Evolutionary conservation across 1,140 invertebrate genomes (phyloP), one percentile per base, ranked within the genome.

Genomic region (Luehdorfia chinensis): DNA sequence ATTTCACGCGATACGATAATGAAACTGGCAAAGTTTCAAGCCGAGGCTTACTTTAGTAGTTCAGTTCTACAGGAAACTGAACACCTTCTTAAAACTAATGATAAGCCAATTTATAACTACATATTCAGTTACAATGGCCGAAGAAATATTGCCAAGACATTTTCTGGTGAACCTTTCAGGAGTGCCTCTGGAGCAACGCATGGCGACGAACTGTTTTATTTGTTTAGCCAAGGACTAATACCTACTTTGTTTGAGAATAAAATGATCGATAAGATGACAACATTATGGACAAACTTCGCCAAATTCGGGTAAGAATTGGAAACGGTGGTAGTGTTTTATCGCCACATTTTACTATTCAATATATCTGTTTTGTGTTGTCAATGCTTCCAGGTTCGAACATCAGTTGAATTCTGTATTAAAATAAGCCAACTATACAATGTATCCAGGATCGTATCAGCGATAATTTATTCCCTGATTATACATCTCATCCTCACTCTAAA

Each of bases 281-380:
- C 76, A 0, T 32, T 84, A 55, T 84, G 80, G 80, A 81, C 77
- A 0, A 84, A 84, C 37, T 84, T 84, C 47, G 80, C 78, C 2
- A 84, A 84, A 54, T 80, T 60, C 61, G 69, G 77, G 80, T 84
- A 32, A 53, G 69, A 60, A 36, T 47, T 46, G n/a, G n/a, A n/a
- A n/a, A n/a, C n/a, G n/a, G n/a, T n/a, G n/a, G n/a, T n/a, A n/a
- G n/a, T n/a, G 8, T 5, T 8, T 34, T 47, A 32, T 8, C 15
- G 15, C 6, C 15, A 15, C 31, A 25, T 31, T 9, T 21, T 25
- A 13, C 33, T 28, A 21, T 30, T 36, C 11, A 44, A 13, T n/a
- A n/a, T n/a, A n/a, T n/a, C n/a, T n/a, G n/a, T n/a, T n/a, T n/a
- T n/a, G n/a, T n/a, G n/a, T n/a, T n/a, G n/a, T n/a, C n/a, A n/a